A percentile compares a stretch with the other conserved stretches of the same genome.
phyloP scores from a whole-genome alignment of 2,888 invertebrate species.

The Meganola albula region DNA sequence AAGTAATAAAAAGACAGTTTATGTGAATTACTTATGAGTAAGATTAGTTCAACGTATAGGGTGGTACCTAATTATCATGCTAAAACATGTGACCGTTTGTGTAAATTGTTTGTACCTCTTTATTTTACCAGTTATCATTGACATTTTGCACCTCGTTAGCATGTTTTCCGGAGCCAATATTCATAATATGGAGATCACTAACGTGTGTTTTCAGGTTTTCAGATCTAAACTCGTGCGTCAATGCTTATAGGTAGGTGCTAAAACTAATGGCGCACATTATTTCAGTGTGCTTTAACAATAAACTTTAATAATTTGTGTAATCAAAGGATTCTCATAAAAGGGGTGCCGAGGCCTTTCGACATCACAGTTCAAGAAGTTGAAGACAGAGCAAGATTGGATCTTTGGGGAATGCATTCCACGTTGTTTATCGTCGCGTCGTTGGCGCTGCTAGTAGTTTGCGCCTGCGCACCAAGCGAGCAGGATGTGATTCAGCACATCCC shows the following conservation, averaged over 20 bases:
- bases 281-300: constrained; percentile 52
- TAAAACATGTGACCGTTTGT: constrained; percentile 31
- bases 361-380: constrained; percentile 34
- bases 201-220: constrained; percentile 39
- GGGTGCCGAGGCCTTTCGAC: constrained; percentile 11
- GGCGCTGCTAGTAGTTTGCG: constrained; percentile 62
- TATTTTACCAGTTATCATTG: constrained; percentile 47
- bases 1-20: too few species aligned
- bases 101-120: constrained; percentile 44
- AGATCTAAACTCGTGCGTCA: constrained; percentile 50
- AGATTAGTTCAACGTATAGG: too few species aligned
- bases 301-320: constrained; percentile 53
- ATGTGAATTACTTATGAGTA: too few species aligned
- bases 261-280: constrained; percentile 52
- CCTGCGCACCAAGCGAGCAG: constrained; percentile 51
- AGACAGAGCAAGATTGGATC: constrained; percentile 62
- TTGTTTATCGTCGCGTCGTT: constrained; percentile 63
- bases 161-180: constrained; percentile 37
- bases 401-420: constrained; percentile 62
- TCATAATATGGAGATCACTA: constrained; percentile 50
- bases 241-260: constrained; percentile 41
- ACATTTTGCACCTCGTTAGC: constrained; percentile 52
- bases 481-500: constrained; percentile 68
- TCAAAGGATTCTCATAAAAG: constrained; percentile 50
- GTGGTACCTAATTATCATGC: too few species aligned